These are phyloP conservation scores for Habroteleia sp. DNA, from an alignment of 2,888 invertebrate species.

Conservation along the genomic window DNA sequence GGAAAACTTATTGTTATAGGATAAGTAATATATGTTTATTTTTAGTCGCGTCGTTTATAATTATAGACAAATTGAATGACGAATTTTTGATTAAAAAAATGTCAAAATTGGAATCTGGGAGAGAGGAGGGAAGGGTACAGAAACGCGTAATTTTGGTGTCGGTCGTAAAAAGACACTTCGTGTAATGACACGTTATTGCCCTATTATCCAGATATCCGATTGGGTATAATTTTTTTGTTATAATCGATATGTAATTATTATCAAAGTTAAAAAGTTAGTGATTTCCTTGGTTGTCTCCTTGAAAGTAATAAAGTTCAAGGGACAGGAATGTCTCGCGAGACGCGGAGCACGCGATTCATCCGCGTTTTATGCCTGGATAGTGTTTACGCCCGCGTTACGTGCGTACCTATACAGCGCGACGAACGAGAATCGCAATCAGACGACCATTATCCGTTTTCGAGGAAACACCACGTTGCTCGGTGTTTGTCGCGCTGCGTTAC, in stretches of 20 bases:
- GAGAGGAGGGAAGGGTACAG: not conserved
- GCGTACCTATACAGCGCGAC: constrained; percentile 36
- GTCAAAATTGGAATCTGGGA: no score
- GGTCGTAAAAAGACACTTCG: constrained; percentile 19
- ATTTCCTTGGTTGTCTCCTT: constrained; percentile 60
- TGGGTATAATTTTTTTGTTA: constrained; percentile 28
- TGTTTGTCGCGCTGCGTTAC: constrained; percentile 51
- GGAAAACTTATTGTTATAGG: no score
- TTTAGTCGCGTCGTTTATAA: no score
- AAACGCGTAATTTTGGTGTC: constrained; percentile 8
- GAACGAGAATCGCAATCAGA: constrained; percentile 64
- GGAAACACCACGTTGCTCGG: constrained; percentile 59
- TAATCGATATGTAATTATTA: constrained; percentile 47
- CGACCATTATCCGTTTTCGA: constrained; percentile 67
- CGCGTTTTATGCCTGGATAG: constrained; percentile 44
- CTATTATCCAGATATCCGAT: constrained; percentile 25
- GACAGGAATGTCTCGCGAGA: constrained; percentile 57
- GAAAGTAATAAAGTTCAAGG: constrained; percentile 60
- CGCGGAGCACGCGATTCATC: constrained; percentile 57
- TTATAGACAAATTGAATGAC: no score
- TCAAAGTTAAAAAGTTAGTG: constrained; percentile 46
- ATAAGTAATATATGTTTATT: no score
- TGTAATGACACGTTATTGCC: constrained; percentile 45
- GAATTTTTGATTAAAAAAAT: no score
- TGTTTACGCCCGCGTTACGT: constrained; percentile 56